Percentiles rank a stretch among this genome's conserved stretches.
phyloP scores from a whole-genome alignment of 1,140 invertebrate species.

The Chironomus tepperi region DNA sequence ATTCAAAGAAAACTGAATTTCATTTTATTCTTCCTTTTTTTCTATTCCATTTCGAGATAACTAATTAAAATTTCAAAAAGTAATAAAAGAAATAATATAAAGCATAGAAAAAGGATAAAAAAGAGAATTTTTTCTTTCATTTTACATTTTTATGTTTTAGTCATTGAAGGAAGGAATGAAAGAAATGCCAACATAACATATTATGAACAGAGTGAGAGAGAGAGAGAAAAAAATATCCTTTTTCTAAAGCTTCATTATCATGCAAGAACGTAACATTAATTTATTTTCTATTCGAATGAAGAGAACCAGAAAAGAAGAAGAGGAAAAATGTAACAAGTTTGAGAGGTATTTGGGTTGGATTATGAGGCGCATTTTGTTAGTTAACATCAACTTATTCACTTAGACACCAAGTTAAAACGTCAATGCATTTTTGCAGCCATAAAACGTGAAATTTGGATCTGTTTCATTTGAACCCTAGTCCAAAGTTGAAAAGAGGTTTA shows the following conservation, averaged over 20 bases:
- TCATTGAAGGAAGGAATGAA: background rate
- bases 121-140: background rate
- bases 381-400: no score
- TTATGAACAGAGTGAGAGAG: no score
- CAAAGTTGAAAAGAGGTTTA: no score
- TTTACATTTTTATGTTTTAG: background rate
- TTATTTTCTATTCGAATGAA: conserved; percentile 3
- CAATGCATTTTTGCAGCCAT: no score
- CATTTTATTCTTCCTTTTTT: background rate
- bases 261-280: conserved; percentile 13
- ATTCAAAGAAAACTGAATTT: background rate
- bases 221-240: no score
- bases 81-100: background rate
- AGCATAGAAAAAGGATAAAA: no score
- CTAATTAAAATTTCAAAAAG: conserved; percentile 8
- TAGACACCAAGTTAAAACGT: no score
- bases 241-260: background rate
- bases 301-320: background rate
- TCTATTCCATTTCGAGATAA: background rate
- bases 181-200: background rate
- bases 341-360: no score
- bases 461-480: no score
- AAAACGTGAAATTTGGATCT: no score
- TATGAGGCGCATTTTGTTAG: no score
- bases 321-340: background rate